Conservation (phyloP, 1,140 invertebrate species). For the Pogonus chalceus region DNA sequence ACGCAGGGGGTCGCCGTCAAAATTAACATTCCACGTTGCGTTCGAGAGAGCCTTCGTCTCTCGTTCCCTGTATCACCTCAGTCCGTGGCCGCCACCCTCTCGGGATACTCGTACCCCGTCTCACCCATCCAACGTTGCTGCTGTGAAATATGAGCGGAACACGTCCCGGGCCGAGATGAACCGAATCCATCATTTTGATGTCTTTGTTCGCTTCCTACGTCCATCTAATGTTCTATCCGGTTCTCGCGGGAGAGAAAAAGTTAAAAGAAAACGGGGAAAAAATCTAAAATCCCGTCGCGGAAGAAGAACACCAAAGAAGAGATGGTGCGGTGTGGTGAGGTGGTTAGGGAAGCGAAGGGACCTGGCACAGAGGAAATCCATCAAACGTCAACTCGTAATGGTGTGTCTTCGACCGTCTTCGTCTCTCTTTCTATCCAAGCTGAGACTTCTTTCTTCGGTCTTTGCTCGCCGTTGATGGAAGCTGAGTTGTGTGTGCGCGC, state of each 20-base stretch:
- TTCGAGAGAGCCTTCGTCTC: background rate
- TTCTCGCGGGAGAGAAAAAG: constrained; percentile 11
- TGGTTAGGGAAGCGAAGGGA: constrained; percentile 21
- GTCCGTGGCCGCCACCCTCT: background rate
- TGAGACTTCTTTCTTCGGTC: background rate
- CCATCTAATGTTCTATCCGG: constrained; percentile 11
- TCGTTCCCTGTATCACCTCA: background rate
- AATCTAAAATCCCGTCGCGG: constrained; percentile 4
- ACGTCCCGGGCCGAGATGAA: constrained; percentile 37
- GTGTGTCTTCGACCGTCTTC: constrained; percentile 15
- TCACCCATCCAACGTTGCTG: background rate
- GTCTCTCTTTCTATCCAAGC: background rate
- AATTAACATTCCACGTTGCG: constrained; percentile 3
- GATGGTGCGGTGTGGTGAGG: constrained; percentile 27
- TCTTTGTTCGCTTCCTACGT: constrained; percentile 32
- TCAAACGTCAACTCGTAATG: constrained; percentile 27
- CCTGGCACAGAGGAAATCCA: constrained; percentile 23
- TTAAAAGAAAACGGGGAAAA: constrained; percentile 6
- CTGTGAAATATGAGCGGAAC: constrained; percentile 36
- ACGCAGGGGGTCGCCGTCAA: constrained; percentile 1
- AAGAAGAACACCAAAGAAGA: constrained; percentile 25
- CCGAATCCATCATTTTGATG: constrained; percentile 38
- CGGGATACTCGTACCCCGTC: background rate
- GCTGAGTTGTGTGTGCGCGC: background rate
- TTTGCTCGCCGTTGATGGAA: background rate